Base-by-base conservation (phyloP, 2,888 invertebrate species). In the Thereva unica region DNA sequence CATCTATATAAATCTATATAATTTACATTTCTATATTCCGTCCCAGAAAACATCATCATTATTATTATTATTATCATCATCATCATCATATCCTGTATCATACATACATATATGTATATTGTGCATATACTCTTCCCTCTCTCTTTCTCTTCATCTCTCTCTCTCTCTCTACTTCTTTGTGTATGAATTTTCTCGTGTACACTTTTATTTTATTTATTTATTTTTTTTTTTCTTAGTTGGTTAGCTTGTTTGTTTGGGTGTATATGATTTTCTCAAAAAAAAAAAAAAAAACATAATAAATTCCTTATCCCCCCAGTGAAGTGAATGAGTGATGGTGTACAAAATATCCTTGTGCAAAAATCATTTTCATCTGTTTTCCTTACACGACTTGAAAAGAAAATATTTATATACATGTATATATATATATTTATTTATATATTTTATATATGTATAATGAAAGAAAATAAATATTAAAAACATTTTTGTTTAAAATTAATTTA, bases 361-460 rank as follows among this genome's bases (percentile, higher is more conserved):
- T 38, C 59, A 38, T 59, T 59, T 61, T 61, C 61, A 50, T 61
- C 61, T 61, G 61, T 61, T 61, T 61, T 61, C 61, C 61, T 23
- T 23, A 23, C 23, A 23, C 23, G 23, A 23, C 61, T 50, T 38
- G 61, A 61, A 50, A 50, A 50, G 50, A 49, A 61, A 49, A 61
- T 50, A 61, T 23, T 23, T 23, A 23, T 23, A 23, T 23, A 23
- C 2, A 23, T 23, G 2, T 23, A 23, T 23, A 23, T 2, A 23
- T 1, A 23, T 23, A 23, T 23, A 23, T 23, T 23, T 23, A 23
- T 2, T 1, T 23, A 23, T 23, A n/a, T n/a, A n/a, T n/a, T n/a
- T 23, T 23, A 23, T 23, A 23, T 2, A 23, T n/a, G n/a, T 2
- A 23, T 2, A 23, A 23, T 23, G 23, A 23, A 23, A 23, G 23